phyloP scores from a whole-genome alignment of 2,888 invertebrate species.

The Adelphocoris suturalis region DNA sequence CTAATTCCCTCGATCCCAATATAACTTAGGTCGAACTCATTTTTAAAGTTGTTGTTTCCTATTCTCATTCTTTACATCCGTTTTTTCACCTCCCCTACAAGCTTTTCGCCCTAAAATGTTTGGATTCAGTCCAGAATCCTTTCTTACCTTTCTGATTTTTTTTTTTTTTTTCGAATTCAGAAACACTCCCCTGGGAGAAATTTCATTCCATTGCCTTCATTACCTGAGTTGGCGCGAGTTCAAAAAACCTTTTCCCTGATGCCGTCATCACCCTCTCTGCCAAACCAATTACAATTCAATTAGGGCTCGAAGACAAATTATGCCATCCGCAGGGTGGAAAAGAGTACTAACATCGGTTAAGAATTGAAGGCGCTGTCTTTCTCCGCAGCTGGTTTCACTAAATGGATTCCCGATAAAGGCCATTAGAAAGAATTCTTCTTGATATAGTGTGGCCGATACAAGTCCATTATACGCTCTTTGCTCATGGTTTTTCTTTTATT shows the following conservation, averaged over 20 bases:
- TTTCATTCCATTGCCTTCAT: slow-evolving; percentile 54
- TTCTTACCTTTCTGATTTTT: neutral
- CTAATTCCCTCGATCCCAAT: too few species aligned
- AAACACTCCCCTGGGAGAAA: neutral
- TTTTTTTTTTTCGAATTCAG: slow-evolving; percentile 17
- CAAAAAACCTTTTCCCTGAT: slow-evolving; percentile 10
- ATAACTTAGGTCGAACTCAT: too few species aligned
- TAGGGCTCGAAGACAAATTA: slow-evolving; percentile 28
- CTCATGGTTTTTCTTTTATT: slow-evolving; percentile 20
- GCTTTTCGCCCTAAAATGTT: slow-evolving; percentile 11
- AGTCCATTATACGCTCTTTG: neutral
- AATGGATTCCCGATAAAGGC: slow-evolving; percentile 47
- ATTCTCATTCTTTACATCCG: too few species aligned
- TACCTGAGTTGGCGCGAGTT: slow-evolving; percentile 33
- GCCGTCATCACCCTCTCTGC: slow-evolving; percentile 5
- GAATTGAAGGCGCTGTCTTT: neutral
- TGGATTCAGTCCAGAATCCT: slow-evolving; percentile 44
- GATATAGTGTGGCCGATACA: slow-evolving; percentile 16
- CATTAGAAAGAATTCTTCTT: slow-evolving; percentile 38
- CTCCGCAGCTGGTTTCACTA: slow-evolving; percentile 19
- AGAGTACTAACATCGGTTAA: neutral
- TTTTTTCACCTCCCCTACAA: neutral
- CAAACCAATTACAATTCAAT: slow-evolving; percentile 64
- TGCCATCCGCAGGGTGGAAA: neutral
- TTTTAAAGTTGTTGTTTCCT: too few species aligned